Conservation (phyloP, 1,140 invertebrate genomes). For the Oppia nitens region DNA sequence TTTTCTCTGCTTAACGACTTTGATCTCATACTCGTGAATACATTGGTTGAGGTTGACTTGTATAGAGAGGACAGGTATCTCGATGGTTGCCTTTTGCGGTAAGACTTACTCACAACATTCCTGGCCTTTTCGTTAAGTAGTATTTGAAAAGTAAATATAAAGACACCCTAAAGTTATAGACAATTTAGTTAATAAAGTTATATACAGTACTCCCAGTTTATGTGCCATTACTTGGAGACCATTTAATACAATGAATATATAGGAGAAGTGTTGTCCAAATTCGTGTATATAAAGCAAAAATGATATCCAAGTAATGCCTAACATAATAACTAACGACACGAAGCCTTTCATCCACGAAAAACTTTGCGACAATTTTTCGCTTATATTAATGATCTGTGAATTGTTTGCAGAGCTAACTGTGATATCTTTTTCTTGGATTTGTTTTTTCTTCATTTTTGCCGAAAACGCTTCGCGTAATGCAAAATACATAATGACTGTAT, state of each 20-base stretch:
- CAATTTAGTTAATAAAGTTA: too few relatives aligned
- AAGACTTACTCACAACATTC: background rate
- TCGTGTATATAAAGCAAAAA: conserved; percentile 16
- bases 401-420: background rate
- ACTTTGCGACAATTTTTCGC: background rate
- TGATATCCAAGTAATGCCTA: conserved; percentile 20
- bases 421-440: background rate
- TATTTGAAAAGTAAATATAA: background rate
- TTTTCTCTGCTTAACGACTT: background rate
- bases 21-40: background rate
- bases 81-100: background rate
- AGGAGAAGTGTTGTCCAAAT: conserved; percentile 10
- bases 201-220: too few relatives aligned
- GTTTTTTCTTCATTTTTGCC: background rate
- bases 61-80: background rate
- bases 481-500: conserved; percentile 5
- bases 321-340: conserved; percentile 14
- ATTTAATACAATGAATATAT: conserved; percentile 20
- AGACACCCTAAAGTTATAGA: background rate
- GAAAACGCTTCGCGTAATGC: background rate
- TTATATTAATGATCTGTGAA: background rate
- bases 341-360: conserved; percentile 18
- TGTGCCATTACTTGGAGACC: conserved; percentile 17
- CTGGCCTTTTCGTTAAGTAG: background rate
- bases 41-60: background rate